A percentile compares a stretch with the other conserved stretches of the same genome.
phyloP scores from a whole-genome alignment of 2,113 vertebrate species.

The Zosterops lateralis region DNA sequence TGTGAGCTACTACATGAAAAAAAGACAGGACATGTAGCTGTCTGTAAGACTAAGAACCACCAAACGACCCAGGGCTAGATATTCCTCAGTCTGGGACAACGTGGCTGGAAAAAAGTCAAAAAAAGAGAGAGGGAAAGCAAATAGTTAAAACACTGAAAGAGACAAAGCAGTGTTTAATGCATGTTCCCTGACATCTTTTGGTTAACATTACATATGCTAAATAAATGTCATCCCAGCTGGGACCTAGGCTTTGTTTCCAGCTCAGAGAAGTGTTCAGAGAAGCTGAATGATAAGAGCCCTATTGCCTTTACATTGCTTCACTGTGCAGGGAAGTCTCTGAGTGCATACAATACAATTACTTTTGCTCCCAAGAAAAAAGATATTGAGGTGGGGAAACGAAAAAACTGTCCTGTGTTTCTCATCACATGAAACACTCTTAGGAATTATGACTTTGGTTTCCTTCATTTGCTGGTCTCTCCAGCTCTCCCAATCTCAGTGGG shows the following conservation, averaged over 20 bases:
- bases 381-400: neutral
- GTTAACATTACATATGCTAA: conserved; percentile 24
- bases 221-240: conserved; percentile 17
- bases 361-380: neutral
- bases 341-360: neutral
- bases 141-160: neutral
- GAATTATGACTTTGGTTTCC: neutral
- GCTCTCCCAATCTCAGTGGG: neutral
- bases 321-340: neutral
- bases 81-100: neutral
- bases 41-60: neutral
- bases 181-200: neutral
- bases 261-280: neutral
- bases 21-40: neutral
- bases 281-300: neutral
- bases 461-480: neutral
- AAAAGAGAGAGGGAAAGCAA: neutral
- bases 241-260: neutral
- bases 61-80: neutral
- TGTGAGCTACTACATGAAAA: neutral
- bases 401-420: neutral
- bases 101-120: neutral
- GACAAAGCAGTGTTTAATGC: neutral
- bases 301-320: neutral
- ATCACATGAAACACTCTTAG: neutral